Conservation (phyloP, 2,113 vertebrate genomes). For the Amphilophus citrinellus region DNA sequence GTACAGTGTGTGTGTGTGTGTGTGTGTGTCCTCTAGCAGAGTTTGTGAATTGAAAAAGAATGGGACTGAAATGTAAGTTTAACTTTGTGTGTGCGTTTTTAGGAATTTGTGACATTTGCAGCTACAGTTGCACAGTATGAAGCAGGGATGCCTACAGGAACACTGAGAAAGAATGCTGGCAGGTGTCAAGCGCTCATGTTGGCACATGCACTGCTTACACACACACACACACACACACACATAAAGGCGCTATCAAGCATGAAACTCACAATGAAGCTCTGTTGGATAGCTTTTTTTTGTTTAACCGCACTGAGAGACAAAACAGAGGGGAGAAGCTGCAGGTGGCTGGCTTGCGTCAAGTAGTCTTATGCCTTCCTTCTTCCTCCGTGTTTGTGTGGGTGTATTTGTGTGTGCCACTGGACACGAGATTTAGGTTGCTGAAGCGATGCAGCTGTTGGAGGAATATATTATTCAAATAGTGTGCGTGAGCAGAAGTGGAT, state of each 20-base stretch:
- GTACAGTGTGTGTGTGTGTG: neutral
- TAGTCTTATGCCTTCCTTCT: slow-evolving; percentile 20
- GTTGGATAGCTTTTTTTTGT: slow-evolving; percentile 55
- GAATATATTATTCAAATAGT: slow-evolving; percentile 37
- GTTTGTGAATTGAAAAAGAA: neutral
- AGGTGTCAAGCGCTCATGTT: slow-evolving; percentile 40
- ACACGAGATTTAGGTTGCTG: neutral
- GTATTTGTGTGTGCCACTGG: slow-evolving; percentile 5
- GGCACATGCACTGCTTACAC: neutral
- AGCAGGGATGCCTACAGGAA: neutral
- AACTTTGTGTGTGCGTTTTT: neutral
- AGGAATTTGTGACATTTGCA: slow-evolving; percentile 46
- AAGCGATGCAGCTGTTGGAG: slow-evolving; percentile 22
- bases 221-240: neutral
- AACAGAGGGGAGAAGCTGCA: slow-evolving; percentile 50
- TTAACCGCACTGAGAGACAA: slow-evolving; percentile 34
- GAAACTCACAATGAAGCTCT: slow-evolving; percentile 38
- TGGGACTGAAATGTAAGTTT: neutral
- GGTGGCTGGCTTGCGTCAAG: slow-evolving; percentile 48
- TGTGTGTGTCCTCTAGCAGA: neutral
- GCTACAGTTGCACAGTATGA: slow-evolving; percentile 26
- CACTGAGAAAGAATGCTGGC: slow-evolving; percentile 25
- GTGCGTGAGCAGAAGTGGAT: neutral
- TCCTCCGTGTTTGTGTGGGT: slow-evolving; percentile 8
- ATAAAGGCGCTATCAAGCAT: neutral